Percentiles rank a stretch among this genome's conserved stretches.
Conservation (phyloP, 2,113 vertebrate species). For the Mus spicilegus region DNA sequence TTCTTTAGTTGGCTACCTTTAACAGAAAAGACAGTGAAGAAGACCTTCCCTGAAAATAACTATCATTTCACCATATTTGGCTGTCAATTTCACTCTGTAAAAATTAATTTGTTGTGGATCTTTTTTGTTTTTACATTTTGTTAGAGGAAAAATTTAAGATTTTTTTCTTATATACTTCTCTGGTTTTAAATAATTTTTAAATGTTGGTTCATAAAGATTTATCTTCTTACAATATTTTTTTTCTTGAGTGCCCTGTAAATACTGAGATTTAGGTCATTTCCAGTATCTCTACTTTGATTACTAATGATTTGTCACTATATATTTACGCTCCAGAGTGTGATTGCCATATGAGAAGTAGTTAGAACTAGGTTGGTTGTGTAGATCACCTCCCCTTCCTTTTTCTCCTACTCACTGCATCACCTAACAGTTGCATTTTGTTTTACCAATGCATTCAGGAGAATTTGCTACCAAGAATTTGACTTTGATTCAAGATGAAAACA, state of each 20-base stretch:
- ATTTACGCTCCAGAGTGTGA: neutral
- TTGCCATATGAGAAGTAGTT: neutral
- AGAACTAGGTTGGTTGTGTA: neutral
- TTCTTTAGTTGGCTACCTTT: neutral
- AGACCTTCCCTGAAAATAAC: neutral
- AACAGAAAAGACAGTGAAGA: constrained; percentile 12
- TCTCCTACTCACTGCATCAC: neutral
- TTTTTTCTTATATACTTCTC: neutral
- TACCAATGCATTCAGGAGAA: neutral
- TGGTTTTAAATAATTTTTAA: constrained; percentile 11
- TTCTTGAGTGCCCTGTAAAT: neutral
- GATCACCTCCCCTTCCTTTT: neutral
- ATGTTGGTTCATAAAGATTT: constrained; percentile 1
- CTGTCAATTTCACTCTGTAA: neutral
- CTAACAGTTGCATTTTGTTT: constrained; percentile 2
- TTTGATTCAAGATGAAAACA: constrained; percentile 21
- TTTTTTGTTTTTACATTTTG: constrained; percentile 29
- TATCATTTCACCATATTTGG: neutral
- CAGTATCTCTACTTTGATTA: constrained; percentile 36
- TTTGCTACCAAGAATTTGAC: neutral
- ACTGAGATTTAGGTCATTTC: neutral
- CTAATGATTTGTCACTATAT: neutral
- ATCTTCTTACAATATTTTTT: constrained; percentile 25
- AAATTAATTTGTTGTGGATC: constrained; percentile 1
- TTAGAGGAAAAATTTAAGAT: constrained; percentile 29